Evolutionary conservation across 2,113 vertebrate genomes (phyloP).

Genomic region (Nothoprocta pentlandii): DNA sequence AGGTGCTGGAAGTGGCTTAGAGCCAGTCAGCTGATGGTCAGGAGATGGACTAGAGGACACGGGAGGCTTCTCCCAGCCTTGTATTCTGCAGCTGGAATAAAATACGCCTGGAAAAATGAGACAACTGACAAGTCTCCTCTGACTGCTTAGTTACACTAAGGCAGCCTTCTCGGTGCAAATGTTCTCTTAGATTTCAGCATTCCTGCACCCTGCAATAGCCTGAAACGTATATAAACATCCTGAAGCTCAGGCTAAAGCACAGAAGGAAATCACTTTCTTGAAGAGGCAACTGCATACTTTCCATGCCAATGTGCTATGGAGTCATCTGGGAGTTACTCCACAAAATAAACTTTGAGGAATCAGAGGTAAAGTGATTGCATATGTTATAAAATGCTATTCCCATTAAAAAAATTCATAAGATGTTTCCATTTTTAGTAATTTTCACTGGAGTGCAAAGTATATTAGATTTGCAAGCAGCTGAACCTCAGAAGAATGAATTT

Average conservation of each 20-base stretch:
- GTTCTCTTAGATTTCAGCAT: neutral
- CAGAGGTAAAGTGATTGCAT: neutral
- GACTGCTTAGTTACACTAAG: neutral
- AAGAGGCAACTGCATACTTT: conserved; percentile 1
- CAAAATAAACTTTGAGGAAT: neutral
- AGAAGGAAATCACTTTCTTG: neutral
- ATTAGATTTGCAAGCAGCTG: neutral
- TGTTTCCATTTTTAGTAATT: conserved; percentile 30
- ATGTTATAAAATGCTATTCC: neutral
- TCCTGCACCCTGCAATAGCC: neutral
- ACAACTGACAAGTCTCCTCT: neutral
- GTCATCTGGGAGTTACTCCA: neutral
- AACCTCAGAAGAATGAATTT: neutral
- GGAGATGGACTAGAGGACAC: neutral
- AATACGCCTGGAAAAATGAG: neutral
- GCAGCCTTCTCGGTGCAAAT: neutral
- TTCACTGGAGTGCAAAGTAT: conserved; percentile 8
- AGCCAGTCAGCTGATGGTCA: neutral
- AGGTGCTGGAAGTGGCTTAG: neutral
- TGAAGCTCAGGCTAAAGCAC: conserved; percentile 4
- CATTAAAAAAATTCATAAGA: neutral
- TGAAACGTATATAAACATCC: conserved; percentile 29
- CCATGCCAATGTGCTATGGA: neutral
- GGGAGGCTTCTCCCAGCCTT: neutral
- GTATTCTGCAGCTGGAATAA: neutral